A percentile compares a stretch with the other conserved stretches of the same genome.
These are phyloP conservation scores for Acanthurus lineatus DNA, from an alignment of 2,797 vertebrate genomes.

Conservation along the genomic window DNA sequence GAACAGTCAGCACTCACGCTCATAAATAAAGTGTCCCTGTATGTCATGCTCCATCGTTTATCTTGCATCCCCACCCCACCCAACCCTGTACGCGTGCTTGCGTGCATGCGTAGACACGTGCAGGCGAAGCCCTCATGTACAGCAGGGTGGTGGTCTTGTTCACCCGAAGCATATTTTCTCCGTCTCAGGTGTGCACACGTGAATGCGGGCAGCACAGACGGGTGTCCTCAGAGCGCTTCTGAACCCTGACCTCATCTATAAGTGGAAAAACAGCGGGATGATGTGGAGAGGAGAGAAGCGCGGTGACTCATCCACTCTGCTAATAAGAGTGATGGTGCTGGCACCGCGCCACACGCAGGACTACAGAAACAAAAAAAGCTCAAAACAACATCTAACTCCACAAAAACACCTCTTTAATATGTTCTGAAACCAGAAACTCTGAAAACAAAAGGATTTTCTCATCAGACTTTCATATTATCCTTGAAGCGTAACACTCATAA, in stretches of 20 bases:
- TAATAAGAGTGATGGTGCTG: constrained; percentile 63
- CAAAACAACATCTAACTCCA: constrained; percentile 16
- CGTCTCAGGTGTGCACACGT: constrained; percentile 3
- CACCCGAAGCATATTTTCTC: constrained; percentile 21
- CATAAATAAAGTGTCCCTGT: constrained; percentile 65
- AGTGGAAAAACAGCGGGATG: constrained; percentile 49
- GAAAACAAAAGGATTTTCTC: constrained; percentile 36
- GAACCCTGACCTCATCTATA: constrained; percentile 62
- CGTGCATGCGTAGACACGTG: background rate
- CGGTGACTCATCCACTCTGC: constrained; percentile 70
- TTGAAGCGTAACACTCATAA: constrained; percentile 26
- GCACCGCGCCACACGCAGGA: constrained; percentile 45
- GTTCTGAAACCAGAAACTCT: constrained; percentile 23
- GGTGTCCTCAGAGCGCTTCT: constrained; percentile 46
- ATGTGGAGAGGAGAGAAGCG: constrained; percentile 29
- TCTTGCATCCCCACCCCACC: constrained; percentile 36
- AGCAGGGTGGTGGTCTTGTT: constrained; percentile 37
- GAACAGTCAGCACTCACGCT: constrained; percentile 57
- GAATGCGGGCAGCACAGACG: constrained; percentile 11
- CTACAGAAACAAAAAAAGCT: constrained; percentile 4
- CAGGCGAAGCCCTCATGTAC: background rate
- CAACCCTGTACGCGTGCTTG: background rate
- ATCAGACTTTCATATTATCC: constrained; percentile 33
- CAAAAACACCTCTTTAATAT: constrained; percentile 3
- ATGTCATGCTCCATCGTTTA: constrained; percentile 53